These are phyloP conservation scores for Ormia ochracea DNA, from an alignment of 2,888 invertebrate species.

Conservation along the genomic window DNA sequence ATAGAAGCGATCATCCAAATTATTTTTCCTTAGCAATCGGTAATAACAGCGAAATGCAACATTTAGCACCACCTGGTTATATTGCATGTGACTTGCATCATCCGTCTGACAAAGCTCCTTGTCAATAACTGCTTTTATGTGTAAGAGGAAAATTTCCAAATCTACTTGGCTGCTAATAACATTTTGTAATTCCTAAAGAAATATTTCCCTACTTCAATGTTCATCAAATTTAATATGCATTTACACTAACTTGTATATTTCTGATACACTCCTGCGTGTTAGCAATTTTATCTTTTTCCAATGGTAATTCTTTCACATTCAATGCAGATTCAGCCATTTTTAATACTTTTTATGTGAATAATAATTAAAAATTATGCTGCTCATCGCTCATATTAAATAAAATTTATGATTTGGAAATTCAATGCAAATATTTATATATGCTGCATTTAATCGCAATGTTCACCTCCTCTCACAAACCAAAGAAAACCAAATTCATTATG, in stretches of 20 bases:
- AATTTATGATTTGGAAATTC: background rate
- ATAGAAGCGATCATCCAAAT: conserved; percentile 64
- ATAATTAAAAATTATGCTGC: background rate
- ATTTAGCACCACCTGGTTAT: conserved; percentile 70
- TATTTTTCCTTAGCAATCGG: conserved; percentile 66
- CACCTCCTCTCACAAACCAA: conserved; percentile 22
- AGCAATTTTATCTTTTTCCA: conserved; percentile 24
- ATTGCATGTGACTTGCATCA: conserved; percentile 31
- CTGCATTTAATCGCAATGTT: background rate
- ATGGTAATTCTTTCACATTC: conserved; percentile 35
- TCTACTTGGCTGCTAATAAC: conserved; percentile 18
- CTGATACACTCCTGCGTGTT: conserved; percentile 43
- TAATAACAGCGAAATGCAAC: conserved; percentile 71
- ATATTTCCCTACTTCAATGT: background rate
- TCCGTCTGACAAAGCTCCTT: conserved; percentile 36
- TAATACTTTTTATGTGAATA: background rate
- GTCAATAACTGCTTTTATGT: conserved; percentile 61
- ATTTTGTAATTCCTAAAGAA: conserved; percentile 51
- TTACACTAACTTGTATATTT: conserved; percentile 36
- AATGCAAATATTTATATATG: background rate
- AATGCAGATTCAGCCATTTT: conserved; percentile 24
- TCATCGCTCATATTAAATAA: no score
- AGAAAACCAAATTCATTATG: background rate
- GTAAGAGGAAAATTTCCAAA: conserved; percentile 52
- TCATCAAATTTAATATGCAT: background rate